Percentiles rank a stretch among this genome's conserved stretches.
Conservation (phyloP, 2,888 invertebrate species). For the Muschampia plurimacula region DNA sequence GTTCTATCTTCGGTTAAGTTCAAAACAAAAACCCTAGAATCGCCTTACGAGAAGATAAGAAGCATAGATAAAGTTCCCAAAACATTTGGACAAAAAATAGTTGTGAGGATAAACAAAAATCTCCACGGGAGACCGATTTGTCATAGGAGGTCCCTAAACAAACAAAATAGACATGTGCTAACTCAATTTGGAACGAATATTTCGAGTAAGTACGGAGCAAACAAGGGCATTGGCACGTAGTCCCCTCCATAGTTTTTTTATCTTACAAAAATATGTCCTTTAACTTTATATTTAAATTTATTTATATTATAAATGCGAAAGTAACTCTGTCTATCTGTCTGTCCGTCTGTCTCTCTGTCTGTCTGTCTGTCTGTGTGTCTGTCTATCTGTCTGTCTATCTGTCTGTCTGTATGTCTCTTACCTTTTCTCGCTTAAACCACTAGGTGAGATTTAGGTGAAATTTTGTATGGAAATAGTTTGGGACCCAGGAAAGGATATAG, state of each 20-base stretch:
- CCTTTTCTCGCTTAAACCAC: too few relatives aligned
- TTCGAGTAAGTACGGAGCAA: neutral
- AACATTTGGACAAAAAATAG: constrained; percentile 20
- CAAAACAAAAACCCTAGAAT: neutral
- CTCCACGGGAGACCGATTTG: constrained; percentile 49
- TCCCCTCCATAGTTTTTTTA: neutral
- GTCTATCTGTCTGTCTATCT: too few relatives aligned
- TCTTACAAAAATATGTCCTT: too few relatives aligned
- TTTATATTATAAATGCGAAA: too few relatives aligned
- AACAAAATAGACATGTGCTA: constrained; percentile 40
- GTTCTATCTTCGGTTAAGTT: neutral
- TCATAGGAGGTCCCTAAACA: constrained; percentile 45
- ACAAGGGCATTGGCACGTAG: neutral
- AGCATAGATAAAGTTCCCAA: constrained; percentile 6
- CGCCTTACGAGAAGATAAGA: neutral
- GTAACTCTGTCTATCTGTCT: too few relatives aligned
- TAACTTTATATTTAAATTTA: too few relatives aligned
- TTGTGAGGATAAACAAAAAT: constrained; percentile 4
- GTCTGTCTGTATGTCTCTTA: too few relatives aligned
- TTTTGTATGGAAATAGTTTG: too few relatives aligned
- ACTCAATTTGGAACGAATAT: neutral
- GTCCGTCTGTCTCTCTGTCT: too few relatives aligned
- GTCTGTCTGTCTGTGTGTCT: too few relatives aligned
- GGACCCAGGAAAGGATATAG: too few relatives aligned
- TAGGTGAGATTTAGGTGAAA: too few relatives aligned